Conservation (phyloP, 35 echinoderm and acorn worm species). For the Anneissia japonica region DNA sequence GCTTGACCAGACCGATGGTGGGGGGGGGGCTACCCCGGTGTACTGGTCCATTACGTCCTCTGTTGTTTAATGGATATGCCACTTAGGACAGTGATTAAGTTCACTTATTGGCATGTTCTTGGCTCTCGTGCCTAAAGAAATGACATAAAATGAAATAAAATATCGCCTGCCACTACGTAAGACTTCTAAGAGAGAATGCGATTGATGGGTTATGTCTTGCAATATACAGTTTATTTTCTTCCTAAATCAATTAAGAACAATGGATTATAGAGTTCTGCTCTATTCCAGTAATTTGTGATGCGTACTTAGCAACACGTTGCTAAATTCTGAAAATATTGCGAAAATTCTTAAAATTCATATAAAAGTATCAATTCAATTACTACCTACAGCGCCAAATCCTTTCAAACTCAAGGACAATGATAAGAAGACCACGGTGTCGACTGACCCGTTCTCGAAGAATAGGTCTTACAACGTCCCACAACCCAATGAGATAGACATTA, state of each 20-base stretch:
- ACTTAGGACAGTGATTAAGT: too few relatives aligned
- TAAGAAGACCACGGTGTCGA: slow-evolving; percentile 20
- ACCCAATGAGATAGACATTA: slow-evolving; percentile 48
- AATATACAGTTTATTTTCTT: neutral
- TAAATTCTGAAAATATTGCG: neutral
- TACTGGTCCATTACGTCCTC: too few relatives aligned
- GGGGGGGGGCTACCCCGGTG: too few relatives aligned
- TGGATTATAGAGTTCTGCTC: neutral
- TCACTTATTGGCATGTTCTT: too few relatives aligned
- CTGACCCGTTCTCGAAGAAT: slow-evolving; percentile 63
- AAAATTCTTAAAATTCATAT: neutral
- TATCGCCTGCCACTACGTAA: too few relatives aligned
- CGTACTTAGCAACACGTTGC: neutral
- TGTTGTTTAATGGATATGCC: too few relatives aligned
- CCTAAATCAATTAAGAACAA: neutral
- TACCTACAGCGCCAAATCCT: slow-evolving; percentile 54
- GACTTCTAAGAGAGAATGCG: neutral
- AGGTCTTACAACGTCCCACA: slow-evolving; percentile 57
- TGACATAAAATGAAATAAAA: too few relatives aligned
- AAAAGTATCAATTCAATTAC: neutral
- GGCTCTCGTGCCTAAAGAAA: too few relatives aligned
- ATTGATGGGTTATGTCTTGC: neutral
- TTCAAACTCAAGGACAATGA: slow-evolving; percentile 59
- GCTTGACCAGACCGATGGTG: too few relatives aligned
- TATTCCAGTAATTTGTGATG: neutral